Percentiles rank a stretch among this genome's conserved stretches.
phyloP scores from a whole-genome alignment of 2,797 vertebrate species.

The Rhinella marina region DNA sequence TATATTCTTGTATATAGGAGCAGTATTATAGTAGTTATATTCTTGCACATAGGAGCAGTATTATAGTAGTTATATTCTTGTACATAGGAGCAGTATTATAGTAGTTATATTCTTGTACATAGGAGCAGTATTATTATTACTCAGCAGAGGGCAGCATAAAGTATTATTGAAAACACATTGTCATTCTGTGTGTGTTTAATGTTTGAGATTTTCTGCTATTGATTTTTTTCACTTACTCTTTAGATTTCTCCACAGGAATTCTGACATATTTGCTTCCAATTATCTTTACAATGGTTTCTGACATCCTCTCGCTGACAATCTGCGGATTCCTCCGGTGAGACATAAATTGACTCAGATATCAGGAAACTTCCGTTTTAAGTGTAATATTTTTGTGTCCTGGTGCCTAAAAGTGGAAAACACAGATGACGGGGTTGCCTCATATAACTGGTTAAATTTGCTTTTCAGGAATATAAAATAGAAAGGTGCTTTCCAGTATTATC shows the following conservation, averaged over 20 bases:
- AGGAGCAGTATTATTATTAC: no score
- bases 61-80: constrained; percentile 4
- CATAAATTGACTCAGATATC: constrained; percentile 44
- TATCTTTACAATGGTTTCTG: constrained; percentile 74
- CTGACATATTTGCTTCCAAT: constrained; percentile 72
- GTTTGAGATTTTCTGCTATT: neutral
- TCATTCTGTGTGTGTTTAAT: neutral
- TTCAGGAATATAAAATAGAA: no score
- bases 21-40: no score
- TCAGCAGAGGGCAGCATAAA: no score
- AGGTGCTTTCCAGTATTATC: no score
- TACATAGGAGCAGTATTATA: neutral
- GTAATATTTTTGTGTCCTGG: no score
- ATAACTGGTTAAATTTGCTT: no score
- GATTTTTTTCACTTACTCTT: constrained; percentile 64
- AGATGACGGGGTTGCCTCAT: neutral
- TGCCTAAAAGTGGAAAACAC: neutral
- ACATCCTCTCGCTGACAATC: constrained; percentile 58
- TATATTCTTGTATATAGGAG: neutral
- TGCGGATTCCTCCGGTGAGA: constrained; percentile 62
- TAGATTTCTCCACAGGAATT: constrained; percentile 69
- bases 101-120: no score
- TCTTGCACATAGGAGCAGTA: neutral
- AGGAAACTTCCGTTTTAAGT: neutral
- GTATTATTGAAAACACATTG: no score